Conservation (phyloP, 1,140 invertebrate species). For the Aphelinus certus region DNA sequence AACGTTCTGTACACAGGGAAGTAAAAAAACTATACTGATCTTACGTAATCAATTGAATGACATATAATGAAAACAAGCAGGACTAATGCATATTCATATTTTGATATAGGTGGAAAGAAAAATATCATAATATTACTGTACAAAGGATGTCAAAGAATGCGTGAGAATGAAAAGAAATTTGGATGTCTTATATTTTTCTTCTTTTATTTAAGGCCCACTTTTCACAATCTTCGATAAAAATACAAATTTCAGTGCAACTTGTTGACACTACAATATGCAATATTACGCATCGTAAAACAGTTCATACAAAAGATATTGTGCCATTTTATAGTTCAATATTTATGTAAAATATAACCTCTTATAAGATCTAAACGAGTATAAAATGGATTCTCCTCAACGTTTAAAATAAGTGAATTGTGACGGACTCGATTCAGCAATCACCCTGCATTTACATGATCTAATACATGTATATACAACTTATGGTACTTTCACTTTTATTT, state of each 20-base stretch:
- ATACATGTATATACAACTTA: too few relatives aligned
- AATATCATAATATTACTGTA: too few relatives aligned
- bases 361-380: constrained; percentile 32
- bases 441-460: too few relatives aligned
- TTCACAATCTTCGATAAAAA: constrained; percentile 12
- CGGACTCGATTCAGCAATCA: too few relatives aligned
- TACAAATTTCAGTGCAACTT: background rate
- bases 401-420: background rate
- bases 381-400: constrained; percentile 21
- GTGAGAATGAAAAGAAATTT: background rate
- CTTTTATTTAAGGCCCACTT: constrained; percentile 22
- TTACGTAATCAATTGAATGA: too few relatives aligned
- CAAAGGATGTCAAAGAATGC: too few relatives aligned
- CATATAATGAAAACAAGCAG: too few relatives aligned
- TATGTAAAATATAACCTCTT: constrained; percentile 24
- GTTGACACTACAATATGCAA: constrained; percentile 5
- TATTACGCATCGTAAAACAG: constrained; percentile 23
- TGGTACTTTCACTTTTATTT: too few relatives aligned
- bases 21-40: too few relatives aligned
- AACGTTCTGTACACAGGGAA: too few relatives aligned
- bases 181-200: constrained; percentile 15
- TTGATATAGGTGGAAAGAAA: too few relatives aligned
- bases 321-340: constrained; percentile 8
- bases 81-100: too few relatives aligned
- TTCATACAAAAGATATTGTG: constrained; percentile 23